phyloP scores from a whole-genome alignment of 2,113 vertebrate genomes.

The Cynocephalus volans region DNA sequence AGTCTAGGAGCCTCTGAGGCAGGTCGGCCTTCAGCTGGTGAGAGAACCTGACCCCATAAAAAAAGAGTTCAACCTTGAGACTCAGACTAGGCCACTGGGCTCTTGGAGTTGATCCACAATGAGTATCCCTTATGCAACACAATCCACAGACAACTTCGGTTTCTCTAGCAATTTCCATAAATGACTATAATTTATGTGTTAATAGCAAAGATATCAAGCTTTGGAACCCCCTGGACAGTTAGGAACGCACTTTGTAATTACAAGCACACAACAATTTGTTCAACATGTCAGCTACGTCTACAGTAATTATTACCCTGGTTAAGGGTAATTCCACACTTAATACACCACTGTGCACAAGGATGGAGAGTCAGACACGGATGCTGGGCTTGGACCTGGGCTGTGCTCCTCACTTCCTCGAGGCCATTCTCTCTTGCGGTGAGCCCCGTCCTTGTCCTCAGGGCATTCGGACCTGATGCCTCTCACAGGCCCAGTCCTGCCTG shows the following conservation, averaged over 20 bases:
- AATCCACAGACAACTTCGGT: constrained; percentile 46
- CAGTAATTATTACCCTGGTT: constrained; percentile 83
- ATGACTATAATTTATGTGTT: constrained; percentile 81
- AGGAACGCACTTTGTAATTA: constrained; percentile 84
- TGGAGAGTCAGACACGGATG: neutral
- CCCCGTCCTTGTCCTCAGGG: rapidly evolving
- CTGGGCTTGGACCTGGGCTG: neutral
- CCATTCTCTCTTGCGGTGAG: neutral
- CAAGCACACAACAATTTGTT: constrained; percentile 79
- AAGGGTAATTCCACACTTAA: constrained; percentile 83
- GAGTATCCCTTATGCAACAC: constrained; percentile 47
- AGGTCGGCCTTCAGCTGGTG: neutral
- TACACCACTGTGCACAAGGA: constrained; percentile 48
- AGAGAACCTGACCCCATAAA: neutral
- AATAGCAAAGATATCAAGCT: constrained; percentile 81
- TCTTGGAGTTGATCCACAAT: neutral
- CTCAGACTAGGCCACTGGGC: neutral
- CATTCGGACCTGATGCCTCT: too few species aligned
- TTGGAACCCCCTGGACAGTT: constrained; percentile 83
- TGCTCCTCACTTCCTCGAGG: neutral
- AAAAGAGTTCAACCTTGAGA: neutral
- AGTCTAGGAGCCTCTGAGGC: neutral
- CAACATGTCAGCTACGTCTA: constrained; percentile 75
- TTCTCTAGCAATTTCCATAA: constrained; percentile 79
- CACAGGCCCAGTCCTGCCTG: neutral